Evolutionary conservation across 1,140 invertebrate species (phyloP).

Genomic region (Ceratina japonica): DNA sequence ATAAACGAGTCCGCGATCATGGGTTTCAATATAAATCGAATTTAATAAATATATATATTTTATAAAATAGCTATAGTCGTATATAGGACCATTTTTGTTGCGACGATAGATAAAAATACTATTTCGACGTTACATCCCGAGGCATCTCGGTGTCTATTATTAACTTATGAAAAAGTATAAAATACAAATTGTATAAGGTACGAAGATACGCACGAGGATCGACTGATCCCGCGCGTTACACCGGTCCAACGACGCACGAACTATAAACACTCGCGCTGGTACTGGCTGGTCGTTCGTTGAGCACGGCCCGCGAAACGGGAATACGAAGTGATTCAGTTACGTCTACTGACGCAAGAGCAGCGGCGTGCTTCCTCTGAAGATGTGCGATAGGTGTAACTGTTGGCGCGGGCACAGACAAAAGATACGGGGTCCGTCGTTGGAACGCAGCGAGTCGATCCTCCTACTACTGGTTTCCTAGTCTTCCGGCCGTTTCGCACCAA

Average conservation of each 20-base stretch:
- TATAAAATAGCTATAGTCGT: too few species aligned
- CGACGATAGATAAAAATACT: conserved; percentile 11
- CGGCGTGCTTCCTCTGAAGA: too few species aligned
- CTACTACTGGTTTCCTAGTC: conserved; percentile 15
- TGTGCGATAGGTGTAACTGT: too few species aligned
- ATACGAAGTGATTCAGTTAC: neutral
- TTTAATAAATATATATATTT: conserved; percentile 18
- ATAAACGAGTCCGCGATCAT: neutral
- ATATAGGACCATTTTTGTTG: neutral
- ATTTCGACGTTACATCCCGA: neutral
- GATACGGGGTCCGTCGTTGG: too few species aligned
- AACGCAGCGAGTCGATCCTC: too few species aligned
- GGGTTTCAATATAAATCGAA: too few species aligned
- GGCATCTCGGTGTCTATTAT: neutral
- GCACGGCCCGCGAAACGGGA: conserved; percentile 15
- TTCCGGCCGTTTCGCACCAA: conserved; percentile 24
- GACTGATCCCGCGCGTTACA: conserved; percentile 7
- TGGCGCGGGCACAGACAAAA: too few species aligned
- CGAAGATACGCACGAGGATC: conserved; percentile 12
- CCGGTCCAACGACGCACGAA: conserved; percentile 13
- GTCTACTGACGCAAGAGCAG: too few species aligned
- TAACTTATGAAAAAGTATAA: conserved; percentile 10
- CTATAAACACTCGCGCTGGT: neutral
- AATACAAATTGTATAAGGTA: conserved; percentile 17
- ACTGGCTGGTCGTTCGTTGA: conserved; percentile 32